A percentile compares a stretch with the other conserved stretches of the same genome.
Conservation (phyloP, 2,113 vertebrate genomes). For the Chamaetylas fuelleborni region DNA sequence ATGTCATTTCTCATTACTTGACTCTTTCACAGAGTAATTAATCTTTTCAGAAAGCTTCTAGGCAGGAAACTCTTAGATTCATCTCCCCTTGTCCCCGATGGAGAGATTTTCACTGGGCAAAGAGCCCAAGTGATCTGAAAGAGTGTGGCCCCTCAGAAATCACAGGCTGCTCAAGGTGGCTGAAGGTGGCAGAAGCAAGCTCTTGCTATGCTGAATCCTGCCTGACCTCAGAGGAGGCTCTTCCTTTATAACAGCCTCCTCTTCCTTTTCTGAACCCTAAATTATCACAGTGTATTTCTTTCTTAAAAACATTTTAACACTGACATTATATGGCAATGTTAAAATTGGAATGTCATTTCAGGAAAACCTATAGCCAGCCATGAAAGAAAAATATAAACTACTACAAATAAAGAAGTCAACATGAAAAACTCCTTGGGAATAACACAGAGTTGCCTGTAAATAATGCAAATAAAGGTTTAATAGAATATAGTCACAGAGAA, state of each 20-base stretch:
- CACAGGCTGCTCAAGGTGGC: neutral
- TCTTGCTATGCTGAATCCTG: neutral
- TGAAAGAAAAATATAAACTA: constrained; percentile 10
- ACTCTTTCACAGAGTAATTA: neutral
- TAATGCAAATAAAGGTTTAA: neutral
- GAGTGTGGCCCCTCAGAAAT: neutral
- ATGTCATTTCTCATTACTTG: neutral
- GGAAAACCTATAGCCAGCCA: neutral
- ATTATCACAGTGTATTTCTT: neutral
- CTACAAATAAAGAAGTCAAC: constrained; percentile 28
- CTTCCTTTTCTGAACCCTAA: neutral
- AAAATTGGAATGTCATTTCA: constrained; percentile 38
- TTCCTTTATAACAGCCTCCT: neutral
- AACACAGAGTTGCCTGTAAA: neutral
- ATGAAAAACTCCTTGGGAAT: neutral
- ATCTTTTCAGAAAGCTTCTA: constrained; percentile 22
- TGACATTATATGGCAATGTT: neutral
- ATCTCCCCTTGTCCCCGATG: neutral
- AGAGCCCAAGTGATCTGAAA: neutral
- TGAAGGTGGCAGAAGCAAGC: neutral
- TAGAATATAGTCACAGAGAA: neutral
- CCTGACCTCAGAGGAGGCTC: neutral
- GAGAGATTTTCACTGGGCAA: neutral
- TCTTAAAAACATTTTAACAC: neutral
- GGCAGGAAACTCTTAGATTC: neutral